phyloP scores from a whole-genome alignment of 2,113 vertebrate genomes.

The Fregata magnificens region DNA sequence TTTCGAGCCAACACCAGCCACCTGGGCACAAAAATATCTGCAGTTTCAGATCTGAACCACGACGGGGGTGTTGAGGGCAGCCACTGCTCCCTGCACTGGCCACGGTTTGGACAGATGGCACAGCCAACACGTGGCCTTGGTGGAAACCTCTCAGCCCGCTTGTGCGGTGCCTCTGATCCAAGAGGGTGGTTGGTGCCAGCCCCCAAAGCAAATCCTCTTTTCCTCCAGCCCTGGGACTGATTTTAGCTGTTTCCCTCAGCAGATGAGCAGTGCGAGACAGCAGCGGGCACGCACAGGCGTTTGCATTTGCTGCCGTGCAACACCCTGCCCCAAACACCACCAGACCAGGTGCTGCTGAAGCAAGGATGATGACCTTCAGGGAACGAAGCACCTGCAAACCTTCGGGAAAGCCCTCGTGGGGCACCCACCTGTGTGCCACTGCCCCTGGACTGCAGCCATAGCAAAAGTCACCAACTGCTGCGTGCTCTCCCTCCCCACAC shows the following conservation, averaged over 20 bases:
- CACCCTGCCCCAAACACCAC: background rate
- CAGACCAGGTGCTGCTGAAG: background rate
- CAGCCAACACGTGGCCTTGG: background rate
- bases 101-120: accelerated
- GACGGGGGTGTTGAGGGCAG: accelerated
- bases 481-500: background rate
- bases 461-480: accelerated
- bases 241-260: background rate
- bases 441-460: background rate
- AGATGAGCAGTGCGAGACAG: background rate
- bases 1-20: background rate
- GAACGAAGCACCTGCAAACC: background rate
- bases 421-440: background rate
- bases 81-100: background rate
- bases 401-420: accelerated
- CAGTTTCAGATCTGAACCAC: background rate
- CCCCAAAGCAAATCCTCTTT: background rate
- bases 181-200: background rate
- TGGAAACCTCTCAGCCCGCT: background rate
- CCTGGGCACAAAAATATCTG: background rate
- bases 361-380: background rate
- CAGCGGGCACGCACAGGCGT: accelerated
- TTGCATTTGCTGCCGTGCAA: background rate
- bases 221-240: background rate
- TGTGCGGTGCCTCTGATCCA: background rate